Conservation (phyloP, 2,888 invertebrate genomes). For the Epistrophe grossulariae region DNA sequence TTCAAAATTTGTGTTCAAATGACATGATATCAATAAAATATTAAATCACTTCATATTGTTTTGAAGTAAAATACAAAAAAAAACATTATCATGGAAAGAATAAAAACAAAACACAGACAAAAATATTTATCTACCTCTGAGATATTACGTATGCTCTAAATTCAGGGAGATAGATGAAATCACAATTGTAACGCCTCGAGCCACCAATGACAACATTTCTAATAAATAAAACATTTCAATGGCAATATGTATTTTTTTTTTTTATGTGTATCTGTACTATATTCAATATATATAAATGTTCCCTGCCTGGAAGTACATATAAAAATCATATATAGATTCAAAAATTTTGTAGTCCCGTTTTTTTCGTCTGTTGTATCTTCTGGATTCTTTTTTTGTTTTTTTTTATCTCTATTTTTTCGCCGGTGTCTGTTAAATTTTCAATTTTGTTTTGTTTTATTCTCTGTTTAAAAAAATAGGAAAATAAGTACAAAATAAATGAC, state of each 20-base stretch:
- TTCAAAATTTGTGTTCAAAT: not conserved
- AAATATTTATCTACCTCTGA: slow-evolving; percentile 6
- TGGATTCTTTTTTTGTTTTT: slow-evolving; percentile 7
- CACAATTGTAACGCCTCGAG: slow-evolving; percentile 43
- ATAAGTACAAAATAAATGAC: slow-evolving; percentile 33
- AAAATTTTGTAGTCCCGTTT: slow-evolving; percentile 30
- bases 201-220: slow-evolving; percentile 60
- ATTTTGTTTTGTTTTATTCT: slow-evolving; percentile 26
- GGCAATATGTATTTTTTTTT: slow-evolving; percentile 53
- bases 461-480: slow-evolving; percentile 21
- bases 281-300: slow-evolving; percentile 14
- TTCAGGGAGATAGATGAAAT: slow-evolving; percentile 32
- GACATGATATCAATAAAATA: slow-evolving; percentile 13
- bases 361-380: slow-evolving; percentile 1
- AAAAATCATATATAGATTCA: not conserved
- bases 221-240: slow-evolving; percentile 70
- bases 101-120: slow-evolving; percentile 10
- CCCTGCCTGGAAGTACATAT: slow-evolving; percentile 39
- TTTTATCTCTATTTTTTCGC: slow-evolving; percentile 19
- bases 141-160: slow-evolving; percentile 20
- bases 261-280: not conserved
- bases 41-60: not conserved
- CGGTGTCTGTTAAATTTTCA: slow-evolving; percentile 51
- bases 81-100: slow-evolving; percentile 2
- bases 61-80: not conserved